Conservation (phyloP, 2,113 vertebrate species). For the Panthera leo region DNA sequence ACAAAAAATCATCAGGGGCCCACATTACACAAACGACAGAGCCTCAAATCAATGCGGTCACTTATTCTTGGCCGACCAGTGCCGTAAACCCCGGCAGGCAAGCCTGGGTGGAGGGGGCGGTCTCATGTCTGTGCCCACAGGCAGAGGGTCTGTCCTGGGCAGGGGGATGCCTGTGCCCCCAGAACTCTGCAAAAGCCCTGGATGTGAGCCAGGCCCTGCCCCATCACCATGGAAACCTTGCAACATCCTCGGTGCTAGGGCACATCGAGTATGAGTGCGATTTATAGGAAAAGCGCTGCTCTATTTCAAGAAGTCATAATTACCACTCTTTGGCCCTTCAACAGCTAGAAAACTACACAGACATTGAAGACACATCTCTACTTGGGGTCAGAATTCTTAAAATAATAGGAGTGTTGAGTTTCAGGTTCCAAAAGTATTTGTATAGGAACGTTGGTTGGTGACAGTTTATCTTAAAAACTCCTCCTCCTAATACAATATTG, state of each 20-base stretch:
- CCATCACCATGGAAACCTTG: fast-evolving
- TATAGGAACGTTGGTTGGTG: background rate
- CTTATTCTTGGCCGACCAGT: fast-evolving
- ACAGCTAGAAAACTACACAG: fast-evolving
- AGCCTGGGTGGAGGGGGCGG: background rate
- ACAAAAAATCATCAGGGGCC: no score
- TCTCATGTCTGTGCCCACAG: background rate
- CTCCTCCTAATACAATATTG: background rate
- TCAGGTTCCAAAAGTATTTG: no score
- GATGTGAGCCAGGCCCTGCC: fast-evolving
- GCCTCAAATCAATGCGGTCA: fast-evolving
- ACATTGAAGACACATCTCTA: fast-evolving
- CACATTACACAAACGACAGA: background rate
- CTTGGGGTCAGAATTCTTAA: background rate
- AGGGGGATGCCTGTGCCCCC: background rate
- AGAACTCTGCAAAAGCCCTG: fast-evolving
- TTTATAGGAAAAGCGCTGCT: fast-evolving
- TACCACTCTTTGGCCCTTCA: background rate
- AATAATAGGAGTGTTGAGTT: fast-evolving
- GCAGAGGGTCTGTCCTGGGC: background rate
- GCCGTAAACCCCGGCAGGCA: fast-evolving
- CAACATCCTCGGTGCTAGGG: fast-evolving
- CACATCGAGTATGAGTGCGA: fast-evolving
- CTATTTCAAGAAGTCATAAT: background rate
- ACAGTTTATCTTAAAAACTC: background rate